phyloP scores from a whole-genome alignment of 2,797 vertebrate genomes.

The Hylomyscus alleni region DNA sequence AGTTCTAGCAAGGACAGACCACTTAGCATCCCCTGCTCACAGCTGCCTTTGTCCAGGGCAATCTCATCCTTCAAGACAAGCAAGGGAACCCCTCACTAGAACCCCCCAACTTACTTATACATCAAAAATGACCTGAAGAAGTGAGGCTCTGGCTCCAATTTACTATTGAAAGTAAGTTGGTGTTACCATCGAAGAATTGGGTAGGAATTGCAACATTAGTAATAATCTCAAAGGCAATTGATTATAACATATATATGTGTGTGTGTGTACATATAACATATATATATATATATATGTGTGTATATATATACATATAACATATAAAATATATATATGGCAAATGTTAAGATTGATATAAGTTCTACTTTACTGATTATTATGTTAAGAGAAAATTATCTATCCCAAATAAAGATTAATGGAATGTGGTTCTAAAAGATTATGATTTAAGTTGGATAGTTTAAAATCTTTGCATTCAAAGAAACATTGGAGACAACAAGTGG shows the following conservation, averaged over 20 bases:
- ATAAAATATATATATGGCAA: not conserved
- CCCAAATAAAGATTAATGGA: not conserved
- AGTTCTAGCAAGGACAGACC: not conserved
- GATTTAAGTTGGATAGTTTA: not conserved
- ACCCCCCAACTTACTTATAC: not conserved
- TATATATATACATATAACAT: too few species aligned
- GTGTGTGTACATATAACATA: too few species aligned
- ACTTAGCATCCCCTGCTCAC: too few species aligned
- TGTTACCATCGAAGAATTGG: not conserved
- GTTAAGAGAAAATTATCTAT: not conserved
- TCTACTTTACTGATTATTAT: too few species aligned
- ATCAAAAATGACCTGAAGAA: not conserved
- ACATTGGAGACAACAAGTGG: not conserved
- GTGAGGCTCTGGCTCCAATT: not conserved
- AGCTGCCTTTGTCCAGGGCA: not conserved
- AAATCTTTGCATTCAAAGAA: not conserved
- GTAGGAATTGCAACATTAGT: not conserved
- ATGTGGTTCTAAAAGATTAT: not conserved
- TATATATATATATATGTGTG: not conserved
- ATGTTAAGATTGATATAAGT: not conserved
- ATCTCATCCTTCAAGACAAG: not conserved
- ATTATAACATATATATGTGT: not conserved
- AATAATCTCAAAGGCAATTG: not conserved
- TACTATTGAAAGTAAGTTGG: not conserved
- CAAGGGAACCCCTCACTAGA: not conserved